A percentile compares a stretch with the other conserved stretches of the same genome.
Evolutionary conservation across 2,797 vertebrate genomes (phyloP).

Genomic region (Pangasius macronema): DNA sequence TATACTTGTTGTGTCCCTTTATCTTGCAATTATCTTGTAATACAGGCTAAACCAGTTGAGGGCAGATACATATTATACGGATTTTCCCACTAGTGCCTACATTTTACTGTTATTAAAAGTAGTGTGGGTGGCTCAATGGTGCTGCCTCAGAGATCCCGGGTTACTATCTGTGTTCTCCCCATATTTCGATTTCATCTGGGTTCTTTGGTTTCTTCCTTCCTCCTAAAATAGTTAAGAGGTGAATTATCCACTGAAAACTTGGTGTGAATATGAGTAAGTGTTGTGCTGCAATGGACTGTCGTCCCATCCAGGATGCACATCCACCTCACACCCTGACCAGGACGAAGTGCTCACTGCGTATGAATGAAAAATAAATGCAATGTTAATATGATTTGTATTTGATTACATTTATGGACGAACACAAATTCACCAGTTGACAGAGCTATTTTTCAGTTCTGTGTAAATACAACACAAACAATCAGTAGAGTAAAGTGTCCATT

Average conservation of each 20-base stretch:
- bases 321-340: neutral
- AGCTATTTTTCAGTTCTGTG: neutral
- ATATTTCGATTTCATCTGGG: neutral
- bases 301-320: neutral
- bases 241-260: neutral
- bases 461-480: neutral
- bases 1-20: neutral
- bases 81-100: neutral
- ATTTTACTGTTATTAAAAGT: neutral
- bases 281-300: neutral
- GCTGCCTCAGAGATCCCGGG: neutral
- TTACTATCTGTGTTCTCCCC: neutral
- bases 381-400: neutral
- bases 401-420: neutral
- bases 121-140: neutral
- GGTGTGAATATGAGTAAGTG: neutral
- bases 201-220: neutral
- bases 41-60: neutral
- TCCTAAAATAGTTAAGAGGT: neutral
- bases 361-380: neutral
- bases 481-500: neutral
- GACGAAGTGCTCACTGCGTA: neutral
- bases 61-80: neutral
- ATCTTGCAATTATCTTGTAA: neutral
- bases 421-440: neutral